These are phyloP conservation scores for Heliocidaris erythrogramma DNA, from an alignment of 35 echinoderm and acorn worm genomes.

Conservation along the genomic window DNA sequence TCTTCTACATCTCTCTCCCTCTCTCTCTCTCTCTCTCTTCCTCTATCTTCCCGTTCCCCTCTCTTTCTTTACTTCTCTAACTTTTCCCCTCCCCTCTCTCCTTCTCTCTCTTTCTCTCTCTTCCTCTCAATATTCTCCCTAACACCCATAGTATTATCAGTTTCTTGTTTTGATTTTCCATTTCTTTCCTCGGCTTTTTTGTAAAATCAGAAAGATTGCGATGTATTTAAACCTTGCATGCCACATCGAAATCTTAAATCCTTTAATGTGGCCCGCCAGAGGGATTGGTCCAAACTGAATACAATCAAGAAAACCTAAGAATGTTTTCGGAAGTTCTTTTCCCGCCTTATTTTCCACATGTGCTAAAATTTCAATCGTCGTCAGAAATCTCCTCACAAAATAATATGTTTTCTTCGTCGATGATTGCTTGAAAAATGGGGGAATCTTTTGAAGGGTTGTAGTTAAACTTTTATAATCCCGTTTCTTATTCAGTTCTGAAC, in stretches of 20 bases:
- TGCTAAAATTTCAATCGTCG: conserved; percentile 35
- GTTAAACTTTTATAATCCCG: neutral
- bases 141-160: no score
- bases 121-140: neutral
- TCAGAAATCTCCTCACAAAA: conserved; percentile 17
- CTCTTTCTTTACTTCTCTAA: neutral
- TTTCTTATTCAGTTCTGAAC: neutral
- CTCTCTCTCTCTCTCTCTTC: neutral
- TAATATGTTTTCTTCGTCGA: conserved; percentile 25
- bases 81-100: neutral
- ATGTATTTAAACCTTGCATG: neutral
- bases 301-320: conserved; percentile 17
- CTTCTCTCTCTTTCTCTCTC: neutral
- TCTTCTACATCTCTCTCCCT: neutral
- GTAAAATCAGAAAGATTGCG: neutral
- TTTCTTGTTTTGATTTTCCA: no score
- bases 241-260: neutral
- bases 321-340: conserved; percentile 40
- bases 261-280: conserved; percentile 30
- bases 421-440: neutral
- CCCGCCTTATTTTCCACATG: conserved; percentile 3
- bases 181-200: neutral
- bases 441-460: neutral
- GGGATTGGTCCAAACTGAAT: neutral
- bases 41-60: neutral